Conservation (phyloP, 2,888 invertebrate species). For the Sesia apiformis region DNA sequence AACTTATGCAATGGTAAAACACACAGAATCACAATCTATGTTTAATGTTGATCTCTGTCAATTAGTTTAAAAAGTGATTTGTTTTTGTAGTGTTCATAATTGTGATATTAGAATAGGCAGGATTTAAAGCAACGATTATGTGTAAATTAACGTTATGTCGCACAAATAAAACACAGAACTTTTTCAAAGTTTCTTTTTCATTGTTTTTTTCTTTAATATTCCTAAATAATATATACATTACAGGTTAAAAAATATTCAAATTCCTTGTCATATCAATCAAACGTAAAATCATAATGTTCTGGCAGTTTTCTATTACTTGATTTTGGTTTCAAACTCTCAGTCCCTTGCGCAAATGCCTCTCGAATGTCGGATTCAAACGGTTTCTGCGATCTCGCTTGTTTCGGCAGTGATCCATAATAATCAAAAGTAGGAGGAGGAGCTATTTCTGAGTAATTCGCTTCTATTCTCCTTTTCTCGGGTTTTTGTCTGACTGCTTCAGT, state of each 20-base stretch:
- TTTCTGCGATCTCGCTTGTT: constrained; percentile 34
- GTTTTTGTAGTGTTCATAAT: constrained; percentile 23
- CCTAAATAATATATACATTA: too few relatives aligned
- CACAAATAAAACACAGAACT: not conserved
- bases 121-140: not conserved
- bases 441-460: constrained; percentile 54
- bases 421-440: constrained; percentile 80
- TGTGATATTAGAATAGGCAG: constrained; percentile 22
- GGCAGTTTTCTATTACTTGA: constrained; percentile 38
- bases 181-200: not conserved
- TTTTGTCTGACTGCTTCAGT: constrained; percentile 11
- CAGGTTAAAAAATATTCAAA: not conserved
- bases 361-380: constrained; percentile 55
- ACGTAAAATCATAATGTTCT: constrained; percentile 58
- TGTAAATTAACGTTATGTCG: not conserved
- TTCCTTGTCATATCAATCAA: constrained; percentile 27
- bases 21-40: not conserved
- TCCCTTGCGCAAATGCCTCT: constrained; percentile 61
- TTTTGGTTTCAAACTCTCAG: constrained; percentile 54
- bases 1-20: not conserved
- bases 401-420: constrained; percentile 72
- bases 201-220: not conserved
- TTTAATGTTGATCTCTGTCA: constrained; percentile 7
- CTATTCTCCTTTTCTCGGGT: constrained; percentile 21
- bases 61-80: not conserved